Percentiles rank a stretch among this genome's conserved stretches.
These are phyloP conservation scores for Paracyclopina nana DNA, from an alignment of 1,140 invertebrate genomes.

Conservation along the genomic window DNA sequence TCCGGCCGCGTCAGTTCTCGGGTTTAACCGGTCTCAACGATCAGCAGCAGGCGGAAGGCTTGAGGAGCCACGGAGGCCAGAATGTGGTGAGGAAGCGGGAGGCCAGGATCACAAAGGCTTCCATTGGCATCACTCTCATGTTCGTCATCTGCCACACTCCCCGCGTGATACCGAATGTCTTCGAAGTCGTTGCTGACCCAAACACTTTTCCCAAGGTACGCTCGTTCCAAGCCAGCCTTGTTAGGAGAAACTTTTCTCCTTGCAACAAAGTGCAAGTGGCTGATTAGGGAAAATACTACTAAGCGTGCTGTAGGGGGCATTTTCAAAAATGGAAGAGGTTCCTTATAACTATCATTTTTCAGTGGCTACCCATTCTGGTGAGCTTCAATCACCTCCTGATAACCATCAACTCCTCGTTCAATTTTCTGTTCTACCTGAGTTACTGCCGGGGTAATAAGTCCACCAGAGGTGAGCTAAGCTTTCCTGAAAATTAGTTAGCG, in stretches of 20 bases:
- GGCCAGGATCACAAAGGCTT: not conserved
- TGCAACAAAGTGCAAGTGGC: no score
- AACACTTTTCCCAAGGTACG: no score
- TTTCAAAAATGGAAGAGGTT: no score
- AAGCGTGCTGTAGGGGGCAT: no score
- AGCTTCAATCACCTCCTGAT: not conserved
- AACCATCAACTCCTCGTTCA: not conserved
- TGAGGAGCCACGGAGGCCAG: not conserved
- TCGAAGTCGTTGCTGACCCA: no score
- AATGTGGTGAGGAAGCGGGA: not conserved
- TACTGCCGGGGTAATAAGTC: constrained; percentile 1
- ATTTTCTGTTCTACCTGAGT: not conserved
- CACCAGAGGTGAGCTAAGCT: no score
- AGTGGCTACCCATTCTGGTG: not conserved
- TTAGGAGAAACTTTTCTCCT: no score
- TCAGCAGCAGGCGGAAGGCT: not conserved
- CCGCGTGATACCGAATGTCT: not conserved
- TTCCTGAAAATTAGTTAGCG: no score
- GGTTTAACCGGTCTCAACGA: no score
- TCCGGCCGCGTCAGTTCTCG: no score
- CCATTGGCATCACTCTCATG: constrained; percentile 1
- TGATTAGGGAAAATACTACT: no score
- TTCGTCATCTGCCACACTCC: not conserved
- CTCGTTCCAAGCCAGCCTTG: no score
- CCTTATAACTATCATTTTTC: not conserved